A percentile compares a stretch with the other conserved stretches of the same genome.
Conservation (phyloP, 2,888 invertebrate genomes). For the Mesochorus sp. region DNA sequence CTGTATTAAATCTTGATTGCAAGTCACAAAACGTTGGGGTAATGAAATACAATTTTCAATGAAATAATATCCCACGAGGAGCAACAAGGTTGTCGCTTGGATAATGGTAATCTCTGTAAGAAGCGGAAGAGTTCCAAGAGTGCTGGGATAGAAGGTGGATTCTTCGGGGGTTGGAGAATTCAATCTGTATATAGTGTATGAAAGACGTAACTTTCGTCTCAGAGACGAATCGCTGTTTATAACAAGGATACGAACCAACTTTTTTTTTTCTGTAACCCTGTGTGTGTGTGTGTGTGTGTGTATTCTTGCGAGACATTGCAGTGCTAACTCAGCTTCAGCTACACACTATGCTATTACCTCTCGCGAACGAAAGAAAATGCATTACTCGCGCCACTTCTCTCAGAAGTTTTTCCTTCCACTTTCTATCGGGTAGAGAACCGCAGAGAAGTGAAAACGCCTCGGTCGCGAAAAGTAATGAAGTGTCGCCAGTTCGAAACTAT, state of each 20-base stretch:
- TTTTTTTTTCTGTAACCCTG: not conserved
- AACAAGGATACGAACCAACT: conserved; percentile 13
- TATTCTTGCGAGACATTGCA: not conserved
- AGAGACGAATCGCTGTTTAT: conserved; percentile 50
- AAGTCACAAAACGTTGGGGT: no score
- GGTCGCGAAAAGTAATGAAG: conserved; percentile 52
- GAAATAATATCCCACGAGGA: conserved; percentile 2
- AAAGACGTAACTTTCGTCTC: not conserved
- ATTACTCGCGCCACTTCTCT: conserved; percentile 53
- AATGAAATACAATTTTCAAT: conserved; percentile 1
- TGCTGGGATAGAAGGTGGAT: not conserved
- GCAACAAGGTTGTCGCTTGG: conserved; percentile 3
- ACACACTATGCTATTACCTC: not conserved
- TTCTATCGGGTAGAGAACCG: conserved; percentile 25
- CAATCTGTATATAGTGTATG: not conserved
- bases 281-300: not conserved
- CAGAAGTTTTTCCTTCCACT: conserved; percentile 35
- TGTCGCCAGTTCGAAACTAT: conserved; percentile 54
- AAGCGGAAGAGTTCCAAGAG: conserved; percentile 13
- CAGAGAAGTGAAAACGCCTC: conserved; percentile 53
- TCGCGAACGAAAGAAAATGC: conserved; percentile 51
- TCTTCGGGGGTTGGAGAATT: not conserved
- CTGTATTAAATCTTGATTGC: no score
- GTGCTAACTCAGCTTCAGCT: not conserved
- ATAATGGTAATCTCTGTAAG: conserved; percentile 11